These are phyloP conservation scores for Anagyrus pseudococci DNA, from an alignment of 2,888 invertebrate species.

Conservation along the genomic window DNA sequence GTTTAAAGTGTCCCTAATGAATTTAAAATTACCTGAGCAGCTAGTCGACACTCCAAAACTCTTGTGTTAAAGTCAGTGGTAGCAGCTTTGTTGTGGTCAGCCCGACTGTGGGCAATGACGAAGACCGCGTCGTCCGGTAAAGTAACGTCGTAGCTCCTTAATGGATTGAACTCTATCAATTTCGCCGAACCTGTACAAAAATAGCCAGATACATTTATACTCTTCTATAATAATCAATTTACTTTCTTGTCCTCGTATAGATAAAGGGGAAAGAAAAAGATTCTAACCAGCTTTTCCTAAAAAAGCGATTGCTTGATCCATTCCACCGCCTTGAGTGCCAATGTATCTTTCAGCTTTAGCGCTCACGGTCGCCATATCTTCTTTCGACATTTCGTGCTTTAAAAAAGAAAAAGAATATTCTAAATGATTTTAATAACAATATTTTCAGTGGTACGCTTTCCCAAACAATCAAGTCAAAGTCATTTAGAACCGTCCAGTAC, in stretches of 20 bases:
- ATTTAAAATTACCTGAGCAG: constrained; percentile 72
- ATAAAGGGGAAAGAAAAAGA: constrained; percentile 38
- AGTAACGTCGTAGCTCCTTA: constrained; percentile 76
- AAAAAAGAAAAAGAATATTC: too few species aligned
- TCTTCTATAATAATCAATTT: background rate
- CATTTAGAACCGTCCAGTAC: too few species aligned
- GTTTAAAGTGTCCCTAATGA: background rate
- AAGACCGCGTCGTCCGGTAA: constrained; percentile 86
- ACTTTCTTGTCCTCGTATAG: background rate
- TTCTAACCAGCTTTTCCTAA: constrained; percentile 75
- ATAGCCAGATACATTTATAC: too few species aligned
- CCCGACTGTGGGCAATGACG: constrained; percentile 91
- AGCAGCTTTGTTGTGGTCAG: constrained; percentile 92
- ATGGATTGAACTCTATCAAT: constrained; percentile 91
- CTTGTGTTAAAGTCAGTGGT: constrained; percentile 89
- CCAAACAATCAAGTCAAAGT: too few species aligned
- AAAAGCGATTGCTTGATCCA: constrained; percentile 99
- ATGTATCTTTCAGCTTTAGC: constrained; percentile 92
- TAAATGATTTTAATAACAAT: too few species aligned
- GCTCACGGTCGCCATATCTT: constrained; percentile 82
- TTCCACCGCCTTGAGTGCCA: constrained; percentile 98
- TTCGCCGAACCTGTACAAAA: constrained; percentile 77
- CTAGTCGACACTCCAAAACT: constrained; percentile 93
- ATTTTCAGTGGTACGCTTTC: too few species aligned
- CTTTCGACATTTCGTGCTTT: constrained; percentile 59